Percentiles rank a stretch among this genome's conserved stretches.
Evolutionary conservation across 2,113 vertebrate genomes (phyloP).

Genomic region (Emydocephalus ijimae): DNA sequence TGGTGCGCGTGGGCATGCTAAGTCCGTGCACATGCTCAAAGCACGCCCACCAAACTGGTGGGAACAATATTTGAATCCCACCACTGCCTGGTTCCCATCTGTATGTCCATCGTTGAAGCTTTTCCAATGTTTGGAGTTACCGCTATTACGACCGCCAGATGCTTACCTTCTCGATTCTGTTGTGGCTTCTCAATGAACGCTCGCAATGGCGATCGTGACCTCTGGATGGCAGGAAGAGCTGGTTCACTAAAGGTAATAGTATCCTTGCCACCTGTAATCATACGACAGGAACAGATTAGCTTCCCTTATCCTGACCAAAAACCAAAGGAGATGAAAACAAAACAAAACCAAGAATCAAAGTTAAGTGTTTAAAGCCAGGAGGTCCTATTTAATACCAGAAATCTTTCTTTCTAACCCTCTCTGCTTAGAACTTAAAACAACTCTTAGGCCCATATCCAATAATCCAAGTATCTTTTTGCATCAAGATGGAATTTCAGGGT

Average conservation of each 20-base stretch:
- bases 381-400: not conserved
- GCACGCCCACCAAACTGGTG: too few species aligned
- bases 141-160: not conserved
- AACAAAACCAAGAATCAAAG: not conserved
- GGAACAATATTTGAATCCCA: too few species aligned
- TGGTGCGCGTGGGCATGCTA: too few species aligned
- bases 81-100: too few species aligned
- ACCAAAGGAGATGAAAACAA: not conserved
- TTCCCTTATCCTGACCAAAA: not conserved
- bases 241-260: conserved; percentile 72
- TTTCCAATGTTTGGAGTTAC: not conserved
- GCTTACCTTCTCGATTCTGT: conserved; percentile 64
- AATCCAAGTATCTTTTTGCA: too few species aligned
- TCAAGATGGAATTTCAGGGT: too few species aligned
- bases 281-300: conserved; percentile 21
- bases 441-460: too few species aligned
- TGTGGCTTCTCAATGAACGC: conserved; percentile 55
- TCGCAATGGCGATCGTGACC: conserved; percentile 64
- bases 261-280: conserved; percentile 78
- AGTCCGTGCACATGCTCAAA: too few species aligned
- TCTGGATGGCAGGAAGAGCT: conserved; percentile 65
- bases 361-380: not conserved
- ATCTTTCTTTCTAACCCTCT: not conserved
- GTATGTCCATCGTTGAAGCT: not conserved
- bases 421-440: not conserved